These are phyloP conservation scores for Eidolon dupreanum DNA, from an alignment of 2,797 vertebrate species.

Conservation along the genomic window DNA sequence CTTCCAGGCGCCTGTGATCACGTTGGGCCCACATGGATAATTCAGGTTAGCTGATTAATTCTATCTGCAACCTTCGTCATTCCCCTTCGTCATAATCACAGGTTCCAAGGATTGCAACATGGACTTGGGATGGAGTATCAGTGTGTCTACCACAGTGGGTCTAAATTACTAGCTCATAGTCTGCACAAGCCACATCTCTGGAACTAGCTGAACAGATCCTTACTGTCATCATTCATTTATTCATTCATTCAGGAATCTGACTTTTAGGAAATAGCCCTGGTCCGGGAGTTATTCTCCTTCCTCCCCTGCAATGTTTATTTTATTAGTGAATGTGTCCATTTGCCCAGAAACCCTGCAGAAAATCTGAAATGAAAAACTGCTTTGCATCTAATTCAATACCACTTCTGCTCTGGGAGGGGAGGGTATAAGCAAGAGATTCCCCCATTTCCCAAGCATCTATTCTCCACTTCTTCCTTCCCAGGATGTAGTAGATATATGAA, in stretches of 20 bases:
- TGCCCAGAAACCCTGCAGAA: background rate
- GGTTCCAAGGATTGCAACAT: background rate
- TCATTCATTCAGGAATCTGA: background rate
- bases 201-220: background rate
- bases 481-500: constrained; percentile 53
- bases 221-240: background rate
- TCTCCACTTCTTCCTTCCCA: background rate
- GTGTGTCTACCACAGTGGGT: background rate
- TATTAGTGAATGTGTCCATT: constrained; percentile 10
- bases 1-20: background rate
- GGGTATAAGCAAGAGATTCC: background rate
- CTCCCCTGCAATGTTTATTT: background rate
- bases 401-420: background rate
- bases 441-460: fast-evolving
- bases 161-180: background rate
- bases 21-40: no score
- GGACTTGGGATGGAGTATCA: no score
- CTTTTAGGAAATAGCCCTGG: background rate
- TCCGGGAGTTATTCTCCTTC: background rate
- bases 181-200: background rate
- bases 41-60: background rate
- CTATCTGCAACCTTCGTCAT: background rate
- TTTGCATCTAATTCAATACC: background rate
- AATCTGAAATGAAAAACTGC: background rate
- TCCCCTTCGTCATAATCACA: background rate